A percentile compares a stretch with the other conserved stretches of the same genome.
phyloP scores from a whole-genome alignment of 1,140 invertebrate genomes.

The Drosophila ercepeae region DNA sequence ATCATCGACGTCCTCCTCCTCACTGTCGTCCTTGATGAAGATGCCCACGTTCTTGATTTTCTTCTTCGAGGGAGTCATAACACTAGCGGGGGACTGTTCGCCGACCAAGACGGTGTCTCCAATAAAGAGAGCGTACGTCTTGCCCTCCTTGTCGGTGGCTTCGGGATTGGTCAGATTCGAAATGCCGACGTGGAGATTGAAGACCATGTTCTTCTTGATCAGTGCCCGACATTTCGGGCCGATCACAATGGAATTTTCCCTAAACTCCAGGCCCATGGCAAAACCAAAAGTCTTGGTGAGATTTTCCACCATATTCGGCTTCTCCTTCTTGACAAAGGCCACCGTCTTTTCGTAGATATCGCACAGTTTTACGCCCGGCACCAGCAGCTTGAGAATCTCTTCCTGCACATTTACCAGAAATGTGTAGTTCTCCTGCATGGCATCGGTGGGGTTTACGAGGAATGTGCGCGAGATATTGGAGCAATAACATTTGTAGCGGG shows the following conservation, averaged over 20 bases:
- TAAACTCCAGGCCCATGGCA: constrained; percentile 99
- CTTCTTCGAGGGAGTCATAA: constrained; percentile 97
- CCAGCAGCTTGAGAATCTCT: constrained; percentile 93
- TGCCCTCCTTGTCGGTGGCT: constrained; percentile 93
- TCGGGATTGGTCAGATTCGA: constrained; percentile 94
- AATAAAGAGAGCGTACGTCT: constrained; percentile 97
- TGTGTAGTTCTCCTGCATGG: constrained; percentile 94
- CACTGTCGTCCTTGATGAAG: constrained; percentile 96
- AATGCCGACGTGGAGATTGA: constrained; percentile 97
- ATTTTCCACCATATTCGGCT: constrained; percentile 94
- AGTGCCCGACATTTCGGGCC: constrained; percentile 93
- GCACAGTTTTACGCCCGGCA: constrained; percentile 92
- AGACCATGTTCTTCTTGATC: constrained; percentile 98
- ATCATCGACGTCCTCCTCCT: constrained; percentile 91
- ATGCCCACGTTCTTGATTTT: constrained; percentile 98
- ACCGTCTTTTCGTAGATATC: constrained; percentile 95
- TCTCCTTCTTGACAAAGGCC: constrained; percentile 93
- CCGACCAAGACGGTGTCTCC: constrained; percentile 98
- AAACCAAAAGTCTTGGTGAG: constrained; percentile 98
- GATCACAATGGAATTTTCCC: constrained; percentile 96
- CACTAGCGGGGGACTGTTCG: constrained; percentile 91
- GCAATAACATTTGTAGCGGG: constrained; percentile 98
- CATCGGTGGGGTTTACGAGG: constrained; percentile 96
- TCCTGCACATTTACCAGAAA: constrained; percentile 96
- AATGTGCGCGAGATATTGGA: constrained; percentile 99